Conservation (phyloP, 2,113 vertebrate genomes). For the Sisor rabdophorus region DNA sequence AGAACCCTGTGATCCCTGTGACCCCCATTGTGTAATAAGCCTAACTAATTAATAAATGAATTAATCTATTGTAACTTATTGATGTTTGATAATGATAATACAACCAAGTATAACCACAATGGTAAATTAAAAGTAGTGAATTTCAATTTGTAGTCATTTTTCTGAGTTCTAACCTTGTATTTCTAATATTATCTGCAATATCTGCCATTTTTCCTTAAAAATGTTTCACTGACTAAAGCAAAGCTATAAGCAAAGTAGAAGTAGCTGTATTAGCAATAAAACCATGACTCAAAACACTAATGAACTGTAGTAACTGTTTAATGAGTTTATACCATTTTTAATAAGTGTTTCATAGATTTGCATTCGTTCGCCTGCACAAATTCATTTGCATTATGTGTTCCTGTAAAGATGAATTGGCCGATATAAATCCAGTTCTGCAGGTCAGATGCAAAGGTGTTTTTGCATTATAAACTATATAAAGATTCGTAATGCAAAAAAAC, state of each 20-base stretch:
- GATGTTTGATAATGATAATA: background rate
- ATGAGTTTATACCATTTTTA: background rate
- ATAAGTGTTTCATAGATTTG: background rate
- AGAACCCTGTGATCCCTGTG: too few species aligned
- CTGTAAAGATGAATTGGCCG: background rate
- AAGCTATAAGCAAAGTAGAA: slow-evolving; percentile 1
- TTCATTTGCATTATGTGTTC: background rate
- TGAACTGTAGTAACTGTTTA: background rate
- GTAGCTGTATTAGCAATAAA: background rate
- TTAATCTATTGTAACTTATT: background rate
- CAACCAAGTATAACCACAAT: background rate
- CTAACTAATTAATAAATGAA: too few species aligned
- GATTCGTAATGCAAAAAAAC: too few species aligned
- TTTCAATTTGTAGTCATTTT: background rate
- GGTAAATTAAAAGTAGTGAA: background rate
- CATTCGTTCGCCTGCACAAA: background rate
- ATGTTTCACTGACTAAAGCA: background rate
- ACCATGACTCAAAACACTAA: background rate
- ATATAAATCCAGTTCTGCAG: background rate
- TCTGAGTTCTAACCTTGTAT: background rate
- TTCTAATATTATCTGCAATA: background rate
- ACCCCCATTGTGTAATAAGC: too few species aligned
- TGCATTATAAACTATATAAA: background rate
- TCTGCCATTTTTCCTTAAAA: background rate
- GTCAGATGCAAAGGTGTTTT: background rate